These are phyloP conservation scores for Sericinus montela DNA, from an alignment of 2,888 invertebrate species.

Conservation along the genomic window DNA sequence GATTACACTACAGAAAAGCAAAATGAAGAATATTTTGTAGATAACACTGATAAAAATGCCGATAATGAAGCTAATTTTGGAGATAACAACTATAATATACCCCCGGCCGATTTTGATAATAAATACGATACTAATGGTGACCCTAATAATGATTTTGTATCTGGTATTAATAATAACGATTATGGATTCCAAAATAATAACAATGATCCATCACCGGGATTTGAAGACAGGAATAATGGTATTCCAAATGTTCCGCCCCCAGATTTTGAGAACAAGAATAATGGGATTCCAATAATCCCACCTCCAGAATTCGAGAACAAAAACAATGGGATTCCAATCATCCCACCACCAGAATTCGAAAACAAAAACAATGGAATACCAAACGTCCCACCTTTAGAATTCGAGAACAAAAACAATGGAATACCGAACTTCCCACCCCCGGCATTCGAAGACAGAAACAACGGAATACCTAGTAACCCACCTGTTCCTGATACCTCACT, in stretches of 20 bases:
- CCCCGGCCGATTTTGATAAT: background rate
- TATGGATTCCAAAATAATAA: too few species aligned
- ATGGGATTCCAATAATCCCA: constrained; percentile 7
- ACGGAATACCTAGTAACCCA: background rate
- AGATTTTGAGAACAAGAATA: background rate
- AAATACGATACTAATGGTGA: background rate
- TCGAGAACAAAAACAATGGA: background rate
- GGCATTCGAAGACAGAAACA: background rate
- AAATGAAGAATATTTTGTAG: constrained; percentile 9
- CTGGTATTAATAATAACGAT: constrained; percentile 1
- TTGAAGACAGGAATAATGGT: background rate
- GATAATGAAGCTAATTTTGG: constrained; percentile 4
- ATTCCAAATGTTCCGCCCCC: constrained; percentile 3
- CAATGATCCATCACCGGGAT: background rate
- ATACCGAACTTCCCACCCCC: background rate
- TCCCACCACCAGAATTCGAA: background rate
- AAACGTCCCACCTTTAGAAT: background rate
- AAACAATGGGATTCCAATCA: constrained; percentile 7
- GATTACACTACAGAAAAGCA: background rate
- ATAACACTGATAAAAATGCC: background rate
- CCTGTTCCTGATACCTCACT: constrained; percentile 2
- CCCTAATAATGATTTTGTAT: background rate
- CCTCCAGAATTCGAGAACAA: background rate
- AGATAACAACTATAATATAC: background rate
- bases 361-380: constrained; percentile 2